phyloP scores from a whole-genome alignment of 2,797 vertebrate species.

The Parotocinclus haroldoi region DNA sequence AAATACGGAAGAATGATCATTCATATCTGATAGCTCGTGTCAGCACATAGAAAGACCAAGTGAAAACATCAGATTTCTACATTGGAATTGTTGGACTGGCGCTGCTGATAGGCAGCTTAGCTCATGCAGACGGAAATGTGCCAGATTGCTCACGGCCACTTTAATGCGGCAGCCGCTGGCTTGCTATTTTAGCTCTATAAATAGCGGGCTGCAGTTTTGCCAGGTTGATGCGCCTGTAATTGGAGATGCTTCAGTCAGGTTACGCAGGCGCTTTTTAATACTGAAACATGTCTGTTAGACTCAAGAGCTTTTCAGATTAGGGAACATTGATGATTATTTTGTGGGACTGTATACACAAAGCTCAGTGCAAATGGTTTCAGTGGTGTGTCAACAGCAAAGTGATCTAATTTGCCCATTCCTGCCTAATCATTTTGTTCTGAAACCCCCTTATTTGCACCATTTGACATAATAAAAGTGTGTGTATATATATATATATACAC shows the following conservation, averaged over 20 bases:
- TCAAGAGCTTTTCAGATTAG: constrained; percentile 47
- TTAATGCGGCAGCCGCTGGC: constrained; percentile 39
- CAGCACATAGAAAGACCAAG: constrained; percentile 31
- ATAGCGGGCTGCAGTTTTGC: constrained; percentile 47
- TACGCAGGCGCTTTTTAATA: constrained; percentile 45
- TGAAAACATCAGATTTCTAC: constrained; percentile 31
- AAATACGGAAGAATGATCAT: constrained; percentile 44
- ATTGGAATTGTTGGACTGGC: constrained; percentile 23
- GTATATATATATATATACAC: too few species aligned
- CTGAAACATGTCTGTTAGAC: constrained; percentile 31
- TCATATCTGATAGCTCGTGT: constrained; percentile 46
- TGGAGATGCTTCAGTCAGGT: constrained; percentile 45
- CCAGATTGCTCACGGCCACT: constrained; percentile 45
- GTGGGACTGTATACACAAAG: constrained; percentile 27
- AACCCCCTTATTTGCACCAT: constrained; percentile 27
- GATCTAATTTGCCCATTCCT: constrained; percentile 39
- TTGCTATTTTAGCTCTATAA: constrained; percentile 46
- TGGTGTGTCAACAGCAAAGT: constrained; percentile 42
- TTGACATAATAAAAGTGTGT: constrained; percentile 23
- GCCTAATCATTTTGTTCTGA: constrained; percentile 27
- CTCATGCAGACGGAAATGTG: constrained; percentile 21
- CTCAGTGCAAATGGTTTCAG: constrained; percentile 44
- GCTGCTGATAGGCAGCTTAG: constrained; percentile 27
- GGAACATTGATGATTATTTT: constrained; percentile 27
- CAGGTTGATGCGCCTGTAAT: constrained; percentile 52